Evolutionary conservation across 2,797 vertebrate genomes (phyloP).

Genomic region (Spinus olivaceus): DNA sequence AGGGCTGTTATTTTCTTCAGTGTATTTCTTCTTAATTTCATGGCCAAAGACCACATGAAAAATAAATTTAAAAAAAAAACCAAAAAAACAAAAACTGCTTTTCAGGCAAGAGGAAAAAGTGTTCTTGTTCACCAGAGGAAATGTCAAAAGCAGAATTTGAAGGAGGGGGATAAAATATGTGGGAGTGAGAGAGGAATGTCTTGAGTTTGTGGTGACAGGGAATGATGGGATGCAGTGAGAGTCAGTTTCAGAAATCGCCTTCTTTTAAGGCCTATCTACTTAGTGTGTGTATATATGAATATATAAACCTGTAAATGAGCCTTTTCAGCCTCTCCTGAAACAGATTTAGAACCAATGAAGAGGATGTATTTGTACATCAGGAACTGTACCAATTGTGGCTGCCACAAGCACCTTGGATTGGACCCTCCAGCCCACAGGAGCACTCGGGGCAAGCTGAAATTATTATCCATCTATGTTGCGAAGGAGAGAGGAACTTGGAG

Average conservation of each 20-base stretch:
- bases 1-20: not conserved
- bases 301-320: not conserved
- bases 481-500: not conserved
- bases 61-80: not conserved
- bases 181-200: not conserved
- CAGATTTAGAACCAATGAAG: not conserved
- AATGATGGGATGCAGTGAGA: not conserved
- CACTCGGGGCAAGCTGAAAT: not conserved
- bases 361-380: not conserved
- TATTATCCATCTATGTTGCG: accelerated
- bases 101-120: not conserved
- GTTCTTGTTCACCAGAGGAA: not conserved
- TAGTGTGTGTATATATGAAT: accelerated
- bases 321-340: not conserved
- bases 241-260: not conserved
- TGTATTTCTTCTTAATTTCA: not conserved
- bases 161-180: not conserved
- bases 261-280: not conserved
- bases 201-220: not conserved
- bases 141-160: not conserved
- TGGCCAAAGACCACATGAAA: not conserved
- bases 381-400: not conserved
- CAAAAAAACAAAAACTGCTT: not conserved
- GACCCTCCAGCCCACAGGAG: not conserved
- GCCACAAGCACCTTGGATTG: not conserved